Evolutionary conservation across 2,113 vertebrate species (phyloP).

Genomic region (Ptyas mucosa): DNA sequence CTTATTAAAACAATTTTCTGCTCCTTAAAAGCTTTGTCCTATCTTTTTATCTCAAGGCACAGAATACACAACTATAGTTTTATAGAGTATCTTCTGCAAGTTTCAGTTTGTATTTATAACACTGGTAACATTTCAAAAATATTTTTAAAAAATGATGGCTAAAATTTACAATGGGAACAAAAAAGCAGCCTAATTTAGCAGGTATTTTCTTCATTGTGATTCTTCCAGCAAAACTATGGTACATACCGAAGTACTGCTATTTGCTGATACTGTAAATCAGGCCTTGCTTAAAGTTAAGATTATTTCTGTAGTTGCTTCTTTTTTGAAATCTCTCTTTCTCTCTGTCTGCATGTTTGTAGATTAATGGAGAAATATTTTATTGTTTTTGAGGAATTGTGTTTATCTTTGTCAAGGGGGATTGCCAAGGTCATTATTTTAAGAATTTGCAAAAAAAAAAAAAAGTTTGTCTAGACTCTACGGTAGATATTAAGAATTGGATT

Average conservation of each 20-base stretch:
- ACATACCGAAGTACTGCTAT: background rate
- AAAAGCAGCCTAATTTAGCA: background rate
- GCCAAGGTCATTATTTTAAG: background rate
- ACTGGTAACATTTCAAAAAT: constrained; percentile 31
- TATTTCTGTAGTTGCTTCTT: background rate
- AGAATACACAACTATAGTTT: constrained; percentile 40
- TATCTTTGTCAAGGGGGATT: background rate
- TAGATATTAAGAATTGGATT: background rate
- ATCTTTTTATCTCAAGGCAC: constrained; percentile 37
- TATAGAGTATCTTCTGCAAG: constrained; percentile 41
- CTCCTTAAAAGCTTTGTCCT: constrained; percentile 51
- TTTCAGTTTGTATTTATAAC: constrained; percentile 28
- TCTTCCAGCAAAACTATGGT: background rate
- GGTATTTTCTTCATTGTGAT: background rate
- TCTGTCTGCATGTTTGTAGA: background rate
- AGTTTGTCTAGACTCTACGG: background rate
- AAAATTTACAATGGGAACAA: background rate
- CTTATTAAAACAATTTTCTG: constrained; percentile 29
- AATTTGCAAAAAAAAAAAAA: background rate
- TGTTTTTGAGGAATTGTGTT: background rate
- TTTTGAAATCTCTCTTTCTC: background rate
- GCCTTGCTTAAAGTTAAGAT: background rate
- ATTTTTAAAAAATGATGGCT: background rate
- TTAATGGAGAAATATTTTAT: background rate
- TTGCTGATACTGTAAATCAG: background rate